Conservation (phyloP, 2,113 vertebrate species). For the Dryoscopus gambensis region DNA sequence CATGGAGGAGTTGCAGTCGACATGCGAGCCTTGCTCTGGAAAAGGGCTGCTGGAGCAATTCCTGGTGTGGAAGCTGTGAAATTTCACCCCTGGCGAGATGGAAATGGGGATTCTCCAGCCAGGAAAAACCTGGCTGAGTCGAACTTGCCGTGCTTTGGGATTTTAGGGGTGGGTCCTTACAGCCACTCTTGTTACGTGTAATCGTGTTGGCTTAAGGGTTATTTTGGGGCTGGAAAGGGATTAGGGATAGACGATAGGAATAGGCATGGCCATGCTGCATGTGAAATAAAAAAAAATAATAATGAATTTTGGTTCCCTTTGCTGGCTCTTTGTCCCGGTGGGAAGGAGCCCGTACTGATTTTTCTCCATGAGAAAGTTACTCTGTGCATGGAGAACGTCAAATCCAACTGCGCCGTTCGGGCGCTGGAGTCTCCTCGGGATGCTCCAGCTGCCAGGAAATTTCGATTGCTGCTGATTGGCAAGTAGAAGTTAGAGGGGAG, state of each 20-base stretch:
- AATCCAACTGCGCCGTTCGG: rapidly evolving
- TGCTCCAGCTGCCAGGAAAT: constrained; percentile 1
- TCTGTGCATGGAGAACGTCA: rapidly evolving
- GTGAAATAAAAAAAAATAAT: neutral
- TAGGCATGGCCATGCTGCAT: neutral
- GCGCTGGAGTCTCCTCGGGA: neutral
- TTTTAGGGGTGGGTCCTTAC: neutral
- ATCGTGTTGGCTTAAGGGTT: neutral
- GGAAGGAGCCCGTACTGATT: neutral
- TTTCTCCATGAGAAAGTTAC: neutral
- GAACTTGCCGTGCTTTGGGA: neutral
- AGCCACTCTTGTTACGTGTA: neutral
- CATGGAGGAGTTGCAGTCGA: neutral
- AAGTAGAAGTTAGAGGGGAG: neutral
- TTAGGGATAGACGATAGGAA: neutral
- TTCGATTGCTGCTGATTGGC: neutral
- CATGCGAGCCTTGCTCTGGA: constrained; percentile 37
- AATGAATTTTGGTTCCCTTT: neutral
- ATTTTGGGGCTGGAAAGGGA: neutral
- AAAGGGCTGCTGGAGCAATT: constrained; percentile 31
- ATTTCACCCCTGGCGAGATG: neutral
- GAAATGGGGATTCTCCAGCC: constrained; percentile 1
- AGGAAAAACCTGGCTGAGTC: neutral
- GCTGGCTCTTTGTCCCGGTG: neutral
- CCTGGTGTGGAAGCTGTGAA: neutral